Conservation (phyloP, 2,888 invertebrate genomes). For the Salpingus planirostris region DNA sequence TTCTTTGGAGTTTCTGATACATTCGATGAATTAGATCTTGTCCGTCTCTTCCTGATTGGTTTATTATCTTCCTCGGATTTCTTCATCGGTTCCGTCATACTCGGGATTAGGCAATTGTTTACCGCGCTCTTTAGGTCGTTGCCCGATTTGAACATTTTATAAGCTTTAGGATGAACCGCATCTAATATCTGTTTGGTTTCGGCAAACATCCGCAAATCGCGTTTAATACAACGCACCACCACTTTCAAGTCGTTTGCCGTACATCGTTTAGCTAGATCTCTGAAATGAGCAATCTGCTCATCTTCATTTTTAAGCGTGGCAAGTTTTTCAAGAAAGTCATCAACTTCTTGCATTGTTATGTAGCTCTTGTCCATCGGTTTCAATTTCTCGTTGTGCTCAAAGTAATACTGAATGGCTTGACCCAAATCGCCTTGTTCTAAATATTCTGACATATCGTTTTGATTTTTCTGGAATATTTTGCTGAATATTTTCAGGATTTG, state of each 20-base stretch:
- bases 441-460: conserved; percentile 75
- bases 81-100: no score
- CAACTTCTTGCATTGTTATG: conserved; percentile 67
- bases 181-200: conserved; percentile 89
- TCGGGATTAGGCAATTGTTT: no score
- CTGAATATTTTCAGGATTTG: conserved; percentile 84
- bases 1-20: no score
- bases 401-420: conserved; percentile 72
- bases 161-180: conserved; percentile 81
- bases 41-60: no score
- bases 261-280: conserved; percentile 63
- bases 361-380: conserved; percentile 58
- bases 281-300: conserved; percentile 71
- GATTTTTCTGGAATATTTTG: conserved; percentile 62
- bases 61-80: no score
- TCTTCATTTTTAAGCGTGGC: conserved; percentile 63
- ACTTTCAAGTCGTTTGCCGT: conserved; percentile 76
- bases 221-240: conserved; percentile 78
- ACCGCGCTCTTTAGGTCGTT: background rate
- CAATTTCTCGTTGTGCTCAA: conserved; percentile 52
- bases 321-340: conserved; percentile 64
- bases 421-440: conserved; percentile 83
- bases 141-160: conserved; percentile 77
- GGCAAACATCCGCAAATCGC: conserved; percentile 86
- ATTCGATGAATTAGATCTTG: no score